Evolutionary conservation across 2,113 vertebrate genomes (phyloP), one percentile per base, ranked within the genome.

Genomic region (Pandion haliaetus): DNA sequence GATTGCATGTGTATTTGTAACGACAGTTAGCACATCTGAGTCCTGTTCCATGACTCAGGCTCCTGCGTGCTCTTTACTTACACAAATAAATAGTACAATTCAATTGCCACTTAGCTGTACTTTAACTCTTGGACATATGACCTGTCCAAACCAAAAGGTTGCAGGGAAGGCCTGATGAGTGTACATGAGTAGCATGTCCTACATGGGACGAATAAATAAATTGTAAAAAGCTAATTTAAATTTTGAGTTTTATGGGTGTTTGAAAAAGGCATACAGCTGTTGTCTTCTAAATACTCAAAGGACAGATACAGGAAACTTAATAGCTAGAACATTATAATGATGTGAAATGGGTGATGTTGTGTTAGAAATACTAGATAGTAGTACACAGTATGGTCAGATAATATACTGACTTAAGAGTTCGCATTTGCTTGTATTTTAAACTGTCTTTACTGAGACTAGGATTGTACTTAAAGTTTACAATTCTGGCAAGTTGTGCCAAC

Each of bases 121-220:
- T 81, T 17, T 2, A 18, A 34, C 55, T 67, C 44, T 61, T 9
- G 57, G 17, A 5, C 10, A 0, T 1, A 8, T 0, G 1, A 18
- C 44, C 57, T 78, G n/a, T 67, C 44, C 65, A 40, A 32, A 19
- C 5, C 36, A 19, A 21, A 16, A 12, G 20, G 18, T 38, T 42
- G 9, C 69, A 25, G 63, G 29, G 52, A 40, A 62, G 25, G 17
- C 69, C 54, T 42, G 50, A 23, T 21, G 44, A n/a, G n/a, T n/a
- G n/a, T n/a, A n/a, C n/a, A n/a, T n/a, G n/a, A n/a, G n/a, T 36
- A n/a, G 50, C 12, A 15, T 32, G 34, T 62, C 40, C 31, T 26
- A 14, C 0, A 0, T 76, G 58, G 55, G 38, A 20, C 74, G 72
- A 58, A 26, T 2, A 29, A 42, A 10, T 28, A 52, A 0, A 24